phyloP scores from a whole-genome alignment of 2,113 vertebrate species.

The Mormoops blainvillei region DNA sequence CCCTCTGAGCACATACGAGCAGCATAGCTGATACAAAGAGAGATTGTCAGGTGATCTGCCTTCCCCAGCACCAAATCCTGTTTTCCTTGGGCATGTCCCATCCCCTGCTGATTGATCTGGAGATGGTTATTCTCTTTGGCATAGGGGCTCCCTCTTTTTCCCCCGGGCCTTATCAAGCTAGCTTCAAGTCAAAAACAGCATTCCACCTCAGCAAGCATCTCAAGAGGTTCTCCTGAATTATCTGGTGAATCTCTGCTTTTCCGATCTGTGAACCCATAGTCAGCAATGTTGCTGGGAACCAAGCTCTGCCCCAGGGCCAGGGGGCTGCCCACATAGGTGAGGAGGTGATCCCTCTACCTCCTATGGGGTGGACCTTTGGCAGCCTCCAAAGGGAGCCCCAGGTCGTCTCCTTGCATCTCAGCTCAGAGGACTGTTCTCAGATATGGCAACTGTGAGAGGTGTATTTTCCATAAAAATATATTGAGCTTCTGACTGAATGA shows the following conservation, averaged over 20 bases:
- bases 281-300: background rate
- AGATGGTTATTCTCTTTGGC: background rate
- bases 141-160: background rate
- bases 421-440: background rate
- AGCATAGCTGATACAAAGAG: background rate
- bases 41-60: background rate
- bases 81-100: background rate
- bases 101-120: background rate
- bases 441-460: background rate
- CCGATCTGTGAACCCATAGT: background rate
- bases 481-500: background rate
- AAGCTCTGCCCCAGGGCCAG: background rate
- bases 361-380: background rate
- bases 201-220: background rate
- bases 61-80: background rate
- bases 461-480: background rate
- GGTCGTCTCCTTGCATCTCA: background rate
- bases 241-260: background rate
- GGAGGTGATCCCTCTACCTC: background rate
- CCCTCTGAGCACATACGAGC: background rate
- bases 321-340: background rate
- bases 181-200: background rate
- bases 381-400: background rate
- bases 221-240: background rate
- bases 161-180: background rate